Evolutionary conservation across 2,113 vertebrate genomes (phyloP), one percentile per base, ranked within the genome.

Genomic region (Odontophorus gujanensis): DNA sequence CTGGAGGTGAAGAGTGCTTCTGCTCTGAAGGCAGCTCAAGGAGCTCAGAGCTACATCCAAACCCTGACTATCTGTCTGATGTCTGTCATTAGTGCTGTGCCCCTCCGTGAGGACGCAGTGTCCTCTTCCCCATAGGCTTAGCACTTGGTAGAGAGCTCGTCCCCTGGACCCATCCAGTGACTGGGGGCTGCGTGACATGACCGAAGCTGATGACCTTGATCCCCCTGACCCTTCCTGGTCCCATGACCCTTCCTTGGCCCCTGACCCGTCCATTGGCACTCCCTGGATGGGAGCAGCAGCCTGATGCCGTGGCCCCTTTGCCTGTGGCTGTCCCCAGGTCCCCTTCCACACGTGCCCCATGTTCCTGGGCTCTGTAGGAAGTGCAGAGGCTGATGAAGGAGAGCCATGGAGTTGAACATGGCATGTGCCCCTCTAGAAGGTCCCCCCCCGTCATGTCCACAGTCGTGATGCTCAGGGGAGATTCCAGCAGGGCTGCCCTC

Each of bases 1-100:
- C 95, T 80, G 85, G 94, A 92, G 90, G 78, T 45, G 87, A 83
- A 91, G 82, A 89, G 81, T 92, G 42, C 43, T 55, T 63, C 12
- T 74, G 84, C 63, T 76, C 72, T 81, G 79, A 57, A 95, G 63
- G 21, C 59, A 28, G 48, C 68, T 90, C 57, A 72, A 32, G 79
- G 90, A 69, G 48, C 45, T 25, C 38, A 61, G 79, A 86, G 78
- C 43, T 48, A 36, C 81, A 78, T 94, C 81, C 69, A 89, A 42
- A 92, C 50, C 50, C 62, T 21, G 1, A 2, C 19, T 34, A 55
- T 48, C 74, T 92, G 81, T 87, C 85, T 51, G 50, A 15, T 25
- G 75, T 85, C 82, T 74, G 38, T 28, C 36, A 12, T 74, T 26
- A 79, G 25, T 11, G 50, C 22, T 88, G 28, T 89, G 81, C 11